These are phyloP conservation scores for Physocephala rufipes DNA, from an alignment of 2,888 invertebrate genomes.

Conservation along the genomic window DNA sequence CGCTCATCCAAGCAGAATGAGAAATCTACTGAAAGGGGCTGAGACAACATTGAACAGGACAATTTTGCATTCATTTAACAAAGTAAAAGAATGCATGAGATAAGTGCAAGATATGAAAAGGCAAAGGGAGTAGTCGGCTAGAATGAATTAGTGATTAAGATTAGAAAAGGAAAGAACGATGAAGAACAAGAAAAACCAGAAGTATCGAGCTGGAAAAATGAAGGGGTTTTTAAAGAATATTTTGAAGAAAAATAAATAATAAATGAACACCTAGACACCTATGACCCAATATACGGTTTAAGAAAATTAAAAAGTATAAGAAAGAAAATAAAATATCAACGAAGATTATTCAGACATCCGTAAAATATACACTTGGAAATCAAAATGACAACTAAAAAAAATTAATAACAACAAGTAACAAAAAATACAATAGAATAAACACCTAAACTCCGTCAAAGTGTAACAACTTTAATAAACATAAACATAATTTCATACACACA, in stretches of 20 bases:
- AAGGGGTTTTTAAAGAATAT: too few species aligned
- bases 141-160: background rate
- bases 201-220: background rate
- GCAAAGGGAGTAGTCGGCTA: background rate
- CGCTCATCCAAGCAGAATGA: too few species aligned
- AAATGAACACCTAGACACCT: too few species aligned
- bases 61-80: constrained; percentile 27
- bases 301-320: background rate
- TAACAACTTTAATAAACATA: too few species aligned
- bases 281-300: background rate
- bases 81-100: background rate
- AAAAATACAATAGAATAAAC: too few species aligned
- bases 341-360: background rate
- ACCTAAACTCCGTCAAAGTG: too few species aligned
- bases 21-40: background rate
- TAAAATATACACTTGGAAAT: constrained; percentile 21
- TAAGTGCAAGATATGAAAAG: background rate
- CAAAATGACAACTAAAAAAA: constrained; percentile 7
- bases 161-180: background rate
- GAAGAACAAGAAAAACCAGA: background rate
- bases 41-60: constrained; percentile 12
- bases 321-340: background rate
- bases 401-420: constrained; percentile 10
- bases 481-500: too few species aligned
- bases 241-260: too few species aligned